Percentiles rank a stretch among this genome's conserved stretches.
Evolutionary conservation across 2,113 vertebrate species (phyloP).

Genomic region (Platysteira castanea): DNA sequence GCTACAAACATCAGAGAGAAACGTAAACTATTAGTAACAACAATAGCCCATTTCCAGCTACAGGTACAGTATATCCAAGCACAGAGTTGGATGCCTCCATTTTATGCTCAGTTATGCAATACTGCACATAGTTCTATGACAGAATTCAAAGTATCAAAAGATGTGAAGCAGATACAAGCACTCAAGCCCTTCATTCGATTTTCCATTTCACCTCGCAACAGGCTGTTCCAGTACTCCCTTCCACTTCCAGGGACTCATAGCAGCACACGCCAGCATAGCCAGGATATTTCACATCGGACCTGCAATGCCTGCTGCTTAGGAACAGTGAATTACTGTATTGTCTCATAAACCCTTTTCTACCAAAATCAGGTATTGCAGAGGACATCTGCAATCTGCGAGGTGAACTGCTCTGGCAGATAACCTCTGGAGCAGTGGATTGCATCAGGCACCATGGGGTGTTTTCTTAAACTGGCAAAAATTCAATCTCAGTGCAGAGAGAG

Average conservation of each 20-base stretch:
- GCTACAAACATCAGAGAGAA: slow-evolving; percentile 75
- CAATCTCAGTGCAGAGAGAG: background rate
- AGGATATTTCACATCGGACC: too few species aligned
- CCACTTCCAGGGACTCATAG: background rate
- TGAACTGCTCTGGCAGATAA: background rate
- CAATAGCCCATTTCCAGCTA: background rate
- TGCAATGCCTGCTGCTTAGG: background rate
- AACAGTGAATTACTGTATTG: background rate
- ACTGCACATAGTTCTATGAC: background rate
- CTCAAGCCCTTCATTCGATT: background rate
- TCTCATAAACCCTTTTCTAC: background rate
- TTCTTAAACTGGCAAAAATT: background rate
- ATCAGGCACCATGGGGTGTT: background rate
- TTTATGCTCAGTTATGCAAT: background rate
- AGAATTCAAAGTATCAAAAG: background rate
- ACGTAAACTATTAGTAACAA: background rate
- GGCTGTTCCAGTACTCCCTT: background rate
- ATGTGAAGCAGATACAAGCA: background rate
- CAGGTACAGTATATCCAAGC: background rate
- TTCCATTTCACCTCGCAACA: background rate
- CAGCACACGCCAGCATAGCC: background rate
- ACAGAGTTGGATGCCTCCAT: background rate
- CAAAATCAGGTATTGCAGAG: background rate
- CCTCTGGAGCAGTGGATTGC: background rate
- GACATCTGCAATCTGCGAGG: background rate